Evolutionary conservation across 1,140 invertebrate genomes (phyloP).

Genomic region (Drosophila baimaii): DNA sequence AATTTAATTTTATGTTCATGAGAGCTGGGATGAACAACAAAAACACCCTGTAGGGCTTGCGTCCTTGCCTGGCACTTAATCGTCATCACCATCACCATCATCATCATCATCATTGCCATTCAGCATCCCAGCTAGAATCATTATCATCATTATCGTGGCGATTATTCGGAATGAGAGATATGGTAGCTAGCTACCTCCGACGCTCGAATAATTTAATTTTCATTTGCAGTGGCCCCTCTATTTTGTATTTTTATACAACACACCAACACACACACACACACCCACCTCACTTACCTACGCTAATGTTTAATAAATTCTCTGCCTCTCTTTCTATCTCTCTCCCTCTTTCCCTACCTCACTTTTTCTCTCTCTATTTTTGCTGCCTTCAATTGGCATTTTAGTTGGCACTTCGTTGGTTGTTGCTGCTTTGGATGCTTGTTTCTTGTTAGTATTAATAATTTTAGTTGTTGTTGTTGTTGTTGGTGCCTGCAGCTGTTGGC

Average conservation of each 20-base stretch:
- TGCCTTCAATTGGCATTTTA: conserved; percentile 39
- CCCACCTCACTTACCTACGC: conserved; percentile 67
- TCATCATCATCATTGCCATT: conserved; percentile 10
- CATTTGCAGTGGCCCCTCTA: conserved; percentile 27
- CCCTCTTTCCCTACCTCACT: not conserved
- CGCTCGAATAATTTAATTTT: conserved; percentile 57
- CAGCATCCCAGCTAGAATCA: conserved; percentile 24
- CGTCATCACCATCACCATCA: conserved; percentile 24
- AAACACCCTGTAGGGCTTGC: conserved; percentile 48
- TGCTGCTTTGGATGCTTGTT: conserved; percentile 5
- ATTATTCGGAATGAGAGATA: conserved; percentile 22
- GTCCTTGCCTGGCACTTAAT: conserved; percentile 65
- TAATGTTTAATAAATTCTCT: conserved; percentile 78
- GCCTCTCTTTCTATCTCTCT: conserved; percentile 10
- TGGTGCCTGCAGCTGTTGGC: conserved; percentile 49
- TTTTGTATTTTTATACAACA: conserved; percentile 14
- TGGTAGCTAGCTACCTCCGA: conserved; percentile 2
- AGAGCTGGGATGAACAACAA: too few species aligned
- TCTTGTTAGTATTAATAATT: conserved; percentile 44
- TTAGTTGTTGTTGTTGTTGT: conserved; percentile 31
- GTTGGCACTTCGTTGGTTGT: conserved; percentile 19
- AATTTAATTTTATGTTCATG: not conserved
- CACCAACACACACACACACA: not conserved
- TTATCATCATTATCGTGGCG: conserved; percentile 34
- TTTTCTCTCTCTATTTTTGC: not conserved